Evolutionary conservation across 2,113 vertebrate species (phyloP).

Genomic region (Pollimyrus isidori): DNA sequence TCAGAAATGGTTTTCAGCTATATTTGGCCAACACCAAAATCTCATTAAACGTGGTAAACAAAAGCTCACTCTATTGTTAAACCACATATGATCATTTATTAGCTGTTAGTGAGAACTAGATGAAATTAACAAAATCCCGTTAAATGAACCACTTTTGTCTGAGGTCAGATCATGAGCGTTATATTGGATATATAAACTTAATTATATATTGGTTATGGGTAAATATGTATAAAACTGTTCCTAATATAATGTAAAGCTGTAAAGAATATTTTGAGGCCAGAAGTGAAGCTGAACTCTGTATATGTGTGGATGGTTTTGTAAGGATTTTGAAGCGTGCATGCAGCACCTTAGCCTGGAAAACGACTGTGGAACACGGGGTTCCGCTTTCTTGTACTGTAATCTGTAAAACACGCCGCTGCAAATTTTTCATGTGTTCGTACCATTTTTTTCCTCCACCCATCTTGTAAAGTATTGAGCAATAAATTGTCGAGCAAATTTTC

Average conservation of each 20-base stretch:
- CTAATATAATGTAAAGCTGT: background rate
- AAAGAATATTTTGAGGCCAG: background rate
- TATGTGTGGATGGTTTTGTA: background rate
- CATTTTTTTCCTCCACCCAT: background rate
- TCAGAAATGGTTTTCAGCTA: background rate
- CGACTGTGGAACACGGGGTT: background rate
- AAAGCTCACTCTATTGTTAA: background rate
- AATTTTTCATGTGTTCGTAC: background rate
- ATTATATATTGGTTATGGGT: background rate
- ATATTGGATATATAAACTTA: background rate
- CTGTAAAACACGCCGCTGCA: background rate
- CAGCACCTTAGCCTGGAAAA: background rate
- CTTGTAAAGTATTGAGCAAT: background rate
- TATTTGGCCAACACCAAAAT: background rate
- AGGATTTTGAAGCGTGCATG: background rate
- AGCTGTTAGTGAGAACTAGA: background rate
- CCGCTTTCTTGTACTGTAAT: background rate
- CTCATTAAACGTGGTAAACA: background rate
- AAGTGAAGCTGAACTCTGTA: conserved; percentile 4
- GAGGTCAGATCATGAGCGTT: background rate
- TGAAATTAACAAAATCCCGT: background rate
- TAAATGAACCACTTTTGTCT: background rate
- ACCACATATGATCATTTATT: background rate
- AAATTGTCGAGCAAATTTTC: background rate
- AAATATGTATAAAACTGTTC: background rate